Percentiles rank a stretch among this genome's conserved stretches.
These are phyloP conservation scores for Brachyhypopomus gauderio DNA, from an alignment of 2,113 vertebrate species.

Conservation along the genomic window DNA sequence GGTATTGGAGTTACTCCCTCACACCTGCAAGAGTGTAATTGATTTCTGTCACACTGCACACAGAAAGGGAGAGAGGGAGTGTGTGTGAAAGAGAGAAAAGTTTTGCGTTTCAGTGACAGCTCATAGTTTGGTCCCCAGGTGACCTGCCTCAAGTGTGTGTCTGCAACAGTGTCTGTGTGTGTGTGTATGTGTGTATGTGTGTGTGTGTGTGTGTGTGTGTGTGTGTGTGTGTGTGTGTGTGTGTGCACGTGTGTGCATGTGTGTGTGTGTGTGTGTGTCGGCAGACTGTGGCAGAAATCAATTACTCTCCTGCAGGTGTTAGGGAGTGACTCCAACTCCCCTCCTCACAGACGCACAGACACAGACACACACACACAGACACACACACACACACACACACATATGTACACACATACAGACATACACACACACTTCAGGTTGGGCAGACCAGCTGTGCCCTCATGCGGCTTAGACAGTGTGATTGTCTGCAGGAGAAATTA, in stretches of 20 bases:
- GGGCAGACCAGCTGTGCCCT: constrained; percentile 24
- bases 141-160: constrained; percentile 35
- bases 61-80: constrained; percentile 14
- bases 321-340: constrained; percentile 47
- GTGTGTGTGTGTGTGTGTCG: constrained; percentile 27
- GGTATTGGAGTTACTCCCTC: constrained; percentile 34
- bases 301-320: constrained; percentile 59
- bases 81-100: constrained; percentile 38
- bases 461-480: constrained; percentile 28
- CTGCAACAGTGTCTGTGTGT: constrained; percentile 6
- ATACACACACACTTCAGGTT: constrained; percentile 15
- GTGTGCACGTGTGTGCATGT: constrained; percentile 18
- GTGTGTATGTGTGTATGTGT: constrained; percentile 26
- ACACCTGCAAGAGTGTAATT: constrained; percentile 54
- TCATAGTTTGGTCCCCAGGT: constrained; percentile 45
- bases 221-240: constrained; percentile 6
- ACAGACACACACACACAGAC: not conserved
- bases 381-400: not conserved
- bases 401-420: not conserved
- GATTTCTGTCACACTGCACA: constrained; percentile 40
- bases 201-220: constrained; percentile 35
- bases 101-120: constrained; percentile 48
- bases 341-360: not conserved
- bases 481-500: constrained; percentile 17
- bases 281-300: constrained; percentile 52